Percentiles rank a stretch among this genome's conserved stretches.
Evolutionary conservation across 2,888 invertebrate species (phyloP).

Genomic region (Odontothrips loti): DNA sequence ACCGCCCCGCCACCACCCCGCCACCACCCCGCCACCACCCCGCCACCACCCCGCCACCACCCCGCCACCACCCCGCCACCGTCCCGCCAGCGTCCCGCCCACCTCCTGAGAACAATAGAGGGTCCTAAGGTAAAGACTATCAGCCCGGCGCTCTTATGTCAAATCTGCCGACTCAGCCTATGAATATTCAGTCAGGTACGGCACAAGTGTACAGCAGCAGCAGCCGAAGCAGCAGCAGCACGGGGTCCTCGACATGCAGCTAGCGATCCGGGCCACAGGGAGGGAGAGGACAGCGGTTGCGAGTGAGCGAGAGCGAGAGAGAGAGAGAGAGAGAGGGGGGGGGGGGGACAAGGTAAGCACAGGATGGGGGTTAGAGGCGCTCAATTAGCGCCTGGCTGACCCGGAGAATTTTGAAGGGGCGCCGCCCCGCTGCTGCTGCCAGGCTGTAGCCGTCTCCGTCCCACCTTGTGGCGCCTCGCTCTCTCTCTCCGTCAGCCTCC

Average conservation of each 20-base stretch:
- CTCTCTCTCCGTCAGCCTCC: background rate
- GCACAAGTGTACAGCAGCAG: background rate
- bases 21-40: background rate
- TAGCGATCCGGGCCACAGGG: no score
- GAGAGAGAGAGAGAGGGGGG: background rate
- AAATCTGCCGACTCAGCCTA: constrained; percentile 22
- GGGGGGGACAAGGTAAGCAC: constrained; percentile 4
- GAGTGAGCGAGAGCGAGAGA: background rate
- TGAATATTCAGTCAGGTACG: constrained; percentile 23
- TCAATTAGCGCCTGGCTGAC: constrained; percentile 12
- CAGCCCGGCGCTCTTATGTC: constrained; percentile 8
- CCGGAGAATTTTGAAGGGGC: constrained; percentile 9
- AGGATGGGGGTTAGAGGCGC: constrained; percentile 4
- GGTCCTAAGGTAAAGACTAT: constrained; percentile 19
- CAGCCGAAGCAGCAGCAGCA: background rate
- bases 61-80: background rate
- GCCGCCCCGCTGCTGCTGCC: background rate
- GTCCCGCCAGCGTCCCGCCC: background rate
- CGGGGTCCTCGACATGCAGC: background rate
- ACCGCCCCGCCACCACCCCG: background rate
- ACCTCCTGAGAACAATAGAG: background rate
- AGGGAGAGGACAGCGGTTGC: no score
- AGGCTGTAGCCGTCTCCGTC: background rate
- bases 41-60: background rate
- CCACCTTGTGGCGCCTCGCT: background rate